Percentiles rank a stretch among this genome's conserved stretches.
phyloP scores from a whole-genome alignment of 2,797 vertebrate genomes.

The Mormyrus proboscirostris region DNA sequence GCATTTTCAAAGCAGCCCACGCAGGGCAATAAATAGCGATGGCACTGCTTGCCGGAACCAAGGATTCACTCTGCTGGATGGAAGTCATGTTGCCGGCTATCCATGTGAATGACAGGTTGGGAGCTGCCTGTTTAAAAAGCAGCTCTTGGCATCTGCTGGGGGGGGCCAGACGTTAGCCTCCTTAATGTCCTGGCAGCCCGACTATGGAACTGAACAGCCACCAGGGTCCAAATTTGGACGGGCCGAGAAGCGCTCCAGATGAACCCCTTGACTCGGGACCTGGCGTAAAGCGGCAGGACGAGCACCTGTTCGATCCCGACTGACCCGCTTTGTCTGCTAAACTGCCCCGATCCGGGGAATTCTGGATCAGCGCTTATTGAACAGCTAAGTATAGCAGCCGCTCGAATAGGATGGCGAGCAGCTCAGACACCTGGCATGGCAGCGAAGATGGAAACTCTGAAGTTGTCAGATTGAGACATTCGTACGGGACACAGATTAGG shows the following conservation, averaged over 20 bases:
- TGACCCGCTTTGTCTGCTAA: background rate
- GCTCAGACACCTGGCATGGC: background rate
- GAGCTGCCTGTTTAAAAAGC: slow-evolving; percentile 37
- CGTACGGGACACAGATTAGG: background rate
- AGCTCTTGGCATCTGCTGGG: slow-evolving; percentile 42
- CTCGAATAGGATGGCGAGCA: background rate
- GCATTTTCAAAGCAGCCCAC: slow-evolving; percentile 6
- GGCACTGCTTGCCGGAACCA: slow-evolving; percentile 19
- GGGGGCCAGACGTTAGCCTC: slow-evolving; percentile 31
- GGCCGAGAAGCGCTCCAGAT: slow-evolving; percentile 27
- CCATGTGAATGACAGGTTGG: slow-evolving; percentile 31
- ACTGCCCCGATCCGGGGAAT: background rate
- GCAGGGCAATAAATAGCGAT: slow-evolving; percentile 37
- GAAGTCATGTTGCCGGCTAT: slow-evolving; percentile 11
- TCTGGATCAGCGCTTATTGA: background rate
- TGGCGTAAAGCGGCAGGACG: background rate
- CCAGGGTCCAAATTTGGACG: slow-evolving; percentile 36
- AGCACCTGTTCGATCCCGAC: slow-evolving; percentile 7
- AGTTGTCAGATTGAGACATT: background rate
- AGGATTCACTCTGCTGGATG: background rate
- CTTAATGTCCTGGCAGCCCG: slow-evolving; percentile 38
- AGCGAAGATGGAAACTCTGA: background rate
- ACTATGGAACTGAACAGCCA: slow-evolving; percentile 38
- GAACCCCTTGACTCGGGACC: slow-evolving; percentile 37
- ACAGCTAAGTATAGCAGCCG: background rate